Evolutionary conservation across 64 coral and sea anemone genomes (phyloP).

Genomic region (Pocillopora verrucosa): DNA sequence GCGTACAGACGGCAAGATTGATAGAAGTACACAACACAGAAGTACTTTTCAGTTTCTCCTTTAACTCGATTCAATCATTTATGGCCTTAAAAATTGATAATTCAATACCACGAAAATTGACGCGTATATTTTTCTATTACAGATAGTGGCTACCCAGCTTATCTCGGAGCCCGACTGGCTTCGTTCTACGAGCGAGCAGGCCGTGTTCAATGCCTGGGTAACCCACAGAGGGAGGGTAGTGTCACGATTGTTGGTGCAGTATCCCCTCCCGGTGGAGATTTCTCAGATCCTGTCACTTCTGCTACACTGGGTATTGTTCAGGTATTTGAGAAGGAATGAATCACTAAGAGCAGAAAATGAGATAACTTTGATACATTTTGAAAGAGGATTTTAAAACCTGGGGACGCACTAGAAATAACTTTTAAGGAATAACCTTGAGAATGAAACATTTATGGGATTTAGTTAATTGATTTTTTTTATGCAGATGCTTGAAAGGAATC

Average conservation of each 20-base stretch:
- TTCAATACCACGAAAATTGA: background rate
- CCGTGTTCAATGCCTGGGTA: conserved; percentile 89
- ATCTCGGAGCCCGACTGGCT: conserved; percentile 95
- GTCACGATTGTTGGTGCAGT: conserved; percentile 99
- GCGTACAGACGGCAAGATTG: background rate
- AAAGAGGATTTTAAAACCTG: too few relatives aligned
- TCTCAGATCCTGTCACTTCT: conserved; percentile 98
- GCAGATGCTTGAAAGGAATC: too few relatives aligned
- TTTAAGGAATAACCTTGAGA: too few relatives aligned
- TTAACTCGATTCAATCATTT: too few relatives aligned
- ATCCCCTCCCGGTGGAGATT: conserved; percentile 97
- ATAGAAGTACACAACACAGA: background rate
- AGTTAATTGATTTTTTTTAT: too few relatives aligned
- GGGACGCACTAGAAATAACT: too few relatives aligned
- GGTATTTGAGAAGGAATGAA: conserved; percentile 49
- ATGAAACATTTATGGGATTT: too few relatives aligned
- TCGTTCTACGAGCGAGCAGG: conserved; percentile 99
- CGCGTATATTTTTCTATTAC: background rate
- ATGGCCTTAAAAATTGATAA: background rate
- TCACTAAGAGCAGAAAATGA: too few relatives aligned
- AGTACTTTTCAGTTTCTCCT: too few relatives aligned
- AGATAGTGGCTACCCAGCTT: conserved; percentile 98
- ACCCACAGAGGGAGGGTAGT: conserved; percentile 96
- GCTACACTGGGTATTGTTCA: conserved; percentile 98
- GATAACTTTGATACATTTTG: too few relatives aligned